Evolutionary conservation across 2,797 vertebrate genomes (phyloP).

Genomic region (Dallia pectoralis): DNA sequence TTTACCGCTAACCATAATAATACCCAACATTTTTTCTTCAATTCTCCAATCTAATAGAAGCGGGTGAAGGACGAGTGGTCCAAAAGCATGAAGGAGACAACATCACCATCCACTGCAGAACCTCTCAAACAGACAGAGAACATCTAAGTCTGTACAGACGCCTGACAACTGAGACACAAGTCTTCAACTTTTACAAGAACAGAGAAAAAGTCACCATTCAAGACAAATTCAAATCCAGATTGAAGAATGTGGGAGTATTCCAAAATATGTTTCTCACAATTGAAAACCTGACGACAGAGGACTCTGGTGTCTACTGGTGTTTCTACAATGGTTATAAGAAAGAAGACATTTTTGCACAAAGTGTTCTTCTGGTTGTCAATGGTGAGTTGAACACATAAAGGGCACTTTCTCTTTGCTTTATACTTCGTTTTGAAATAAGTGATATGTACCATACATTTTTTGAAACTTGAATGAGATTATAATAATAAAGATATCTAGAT

Average conservation of each 20-base stretch:
- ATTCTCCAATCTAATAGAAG: conserved; percentile 25
- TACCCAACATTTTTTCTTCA: too few species aligned
- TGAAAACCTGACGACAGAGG: conserved; percentile 42
- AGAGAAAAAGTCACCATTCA: fast-evolving
- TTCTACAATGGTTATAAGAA: fast-evolving
- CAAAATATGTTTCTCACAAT: conserved; percentile 40
- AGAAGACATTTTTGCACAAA: fast-evolving
- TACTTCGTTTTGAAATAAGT: too few species aligned
- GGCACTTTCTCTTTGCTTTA: too few species aligned
- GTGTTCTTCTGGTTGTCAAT: conserved; percentile 54
- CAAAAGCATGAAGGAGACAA: conserved; percentile 22
- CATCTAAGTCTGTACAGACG: not conserved
- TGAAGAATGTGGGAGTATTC: fast-evolving
- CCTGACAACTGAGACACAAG: fast-evolving
- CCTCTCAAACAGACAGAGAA: fast-evolving
- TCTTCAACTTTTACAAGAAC: fast-evolving
- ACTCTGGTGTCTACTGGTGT: conserved; percentile 63
- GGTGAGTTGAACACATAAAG: conserved; percentile 36
- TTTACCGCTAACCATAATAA: too few species aligned
- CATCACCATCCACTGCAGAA: conserved; percentile 50
- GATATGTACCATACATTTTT: too few species aligned
- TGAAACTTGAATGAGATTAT: too few species aligned
- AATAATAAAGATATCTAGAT: too few species aligned
- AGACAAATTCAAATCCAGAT: fast-evolving
- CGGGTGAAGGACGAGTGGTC: not conserved